Evolutionary conservation across 1,140 invertebrate genomes (phyloP).

Genomic region (Drosophila ohnishii): DNA sequence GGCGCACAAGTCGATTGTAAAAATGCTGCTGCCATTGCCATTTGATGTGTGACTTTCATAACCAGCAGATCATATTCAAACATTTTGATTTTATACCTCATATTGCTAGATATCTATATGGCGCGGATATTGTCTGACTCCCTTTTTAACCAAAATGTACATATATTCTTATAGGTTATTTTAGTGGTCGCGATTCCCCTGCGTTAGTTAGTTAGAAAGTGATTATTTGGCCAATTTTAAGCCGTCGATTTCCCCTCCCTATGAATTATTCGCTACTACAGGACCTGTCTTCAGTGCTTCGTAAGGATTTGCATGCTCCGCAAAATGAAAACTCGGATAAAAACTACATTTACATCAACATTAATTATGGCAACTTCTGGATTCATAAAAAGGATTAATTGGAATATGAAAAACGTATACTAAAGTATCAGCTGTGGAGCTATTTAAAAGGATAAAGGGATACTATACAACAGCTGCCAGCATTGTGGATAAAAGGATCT

Average conservation of each 20-base stretch:
- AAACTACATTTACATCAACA: not conserved
- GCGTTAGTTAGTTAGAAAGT: constrained; percentile 14
- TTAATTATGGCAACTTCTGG: not conserved
- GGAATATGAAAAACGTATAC: not conserved
- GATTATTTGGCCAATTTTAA: constrained; percentile 1
- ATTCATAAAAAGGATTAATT: not conserved
- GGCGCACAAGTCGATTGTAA: constrained; percentile 79
- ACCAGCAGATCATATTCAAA: not conserved
- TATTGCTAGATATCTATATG: not conserved
- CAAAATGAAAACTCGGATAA: not conserved
- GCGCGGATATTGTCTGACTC: constrained; percentile 3
- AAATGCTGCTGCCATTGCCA: constrained; percentile 68
- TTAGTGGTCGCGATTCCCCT: constrained; percentile 20
- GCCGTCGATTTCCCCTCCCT: not conserved
- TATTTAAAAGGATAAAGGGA: not conserved
- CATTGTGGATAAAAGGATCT: not conserved
- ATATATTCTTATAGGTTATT: constrained; percentile 31
- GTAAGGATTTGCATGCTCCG: not conserved
- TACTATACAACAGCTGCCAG: too few species aligned
- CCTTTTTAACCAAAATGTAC: constrained; percentile 8
- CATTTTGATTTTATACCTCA: constrained; percentile 5
- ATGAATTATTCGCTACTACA: constrained; percentile 11
- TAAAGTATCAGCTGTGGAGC: not conserved
- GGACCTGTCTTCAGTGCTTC: constrained; percentile 6
- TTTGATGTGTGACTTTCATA: constrained; percentile 47